Evolutionary conservation across 1,140 invertebrate genomes (phyloP).

Genomic region (Centruroides vittatus): DNA sequence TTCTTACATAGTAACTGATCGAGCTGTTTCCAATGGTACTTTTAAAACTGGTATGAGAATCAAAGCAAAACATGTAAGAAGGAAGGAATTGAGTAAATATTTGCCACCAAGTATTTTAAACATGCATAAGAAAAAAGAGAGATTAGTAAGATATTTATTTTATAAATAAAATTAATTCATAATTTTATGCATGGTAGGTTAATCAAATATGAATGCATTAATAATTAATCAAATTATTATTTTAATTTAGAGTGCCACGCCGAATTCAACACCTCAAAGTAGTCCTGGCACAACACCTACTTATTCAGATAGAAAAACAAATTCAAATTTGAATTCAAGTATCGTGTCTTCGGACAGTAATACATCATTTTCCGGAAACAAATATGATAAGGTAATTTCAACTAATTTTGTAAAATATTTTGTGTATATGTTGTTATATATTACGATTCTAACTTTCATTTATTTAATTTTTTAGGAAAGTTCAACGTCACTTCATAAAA

Average conservation of each 20-base stretch:
- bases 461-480: no score
- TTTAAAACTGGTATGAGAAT: conserved; percentile 80
- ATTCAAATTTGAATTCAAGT: no score
- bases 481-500: neutral
- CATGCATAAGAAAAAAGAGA: conserved; percentile 27
- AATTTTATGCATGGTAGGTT: no score
- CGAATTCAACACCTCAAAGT: neutral
- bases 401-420: no score
- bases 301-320: neutral
- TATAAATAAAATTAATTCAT: no score
- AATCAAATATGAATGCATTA: no score
- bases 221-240: no score
- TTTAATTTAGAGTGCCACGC: neutral
- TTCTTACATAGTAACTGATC: conserved; percentile 41
- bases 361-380: no score
- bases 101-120: conserved; percentile 51
- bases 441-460: no score
- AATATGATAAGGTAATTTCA: no score
- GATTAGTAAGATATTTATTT: neutral
- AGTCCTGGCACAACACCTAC: neutral
- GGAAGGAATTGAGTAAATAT: conserved; percentile 58
- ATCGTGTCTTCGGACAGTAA: no score
- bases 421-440: no score
- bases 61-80: conserved; percentile 47
- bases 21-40: conserved; percentile 53